A percentile compares a stretch with the other conserved stretches of the same genome.
Conservation (phyloP, 2,888 invertebrate species). For the Drosophila neonasuta region DNA sequence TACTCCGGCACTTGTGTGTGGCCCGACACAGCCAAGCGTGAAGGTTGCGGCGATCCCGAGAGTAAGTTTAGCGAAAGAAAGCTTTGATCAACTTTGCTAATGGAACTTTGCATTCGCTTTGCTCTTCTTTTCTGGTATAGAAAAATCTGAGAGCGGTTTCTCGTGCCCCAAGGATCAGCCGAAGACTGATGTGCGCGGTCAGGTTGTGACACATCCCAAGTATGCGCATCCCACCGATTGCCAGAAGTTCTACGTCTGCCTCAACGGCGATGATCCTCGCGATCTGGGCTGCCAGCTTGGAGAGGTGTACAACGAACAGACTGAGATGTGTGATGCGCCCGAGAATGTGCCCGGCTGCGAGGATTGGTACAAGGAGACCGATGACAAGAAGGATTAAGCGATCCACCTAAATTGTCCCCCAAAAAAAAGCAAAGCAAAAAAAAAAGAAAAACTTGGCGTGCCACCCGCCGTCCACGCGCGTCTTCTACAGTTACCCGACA, state of each 20-base stretch:
- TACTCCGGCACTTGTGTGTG: constrained; percentile 94
- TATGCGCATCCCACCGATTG: constrained; percentile 93
- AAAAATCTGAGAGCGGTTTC: constrained; percentile 91
- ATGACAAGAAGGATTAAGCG: constrained; percentile 83
- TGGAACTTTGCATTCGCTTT: constrained; percentile 5
- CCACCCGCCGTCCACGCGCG: constrained; percentile 48
- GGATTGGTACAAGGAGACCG: constrained; percentile 94
- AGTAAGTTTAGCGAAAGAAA: constrained; percentile 82
- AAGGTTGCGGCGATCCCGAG: constrained; percentile 86
- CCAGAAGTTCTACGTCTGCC: constrained; percentile 95
- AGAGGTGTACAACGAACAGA: constrained; percentile 94
- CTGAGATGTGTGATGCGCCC: constrained; percentile 92
- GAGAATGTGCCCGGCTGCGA: constrained; percentile 96
- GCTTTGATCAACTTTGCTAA: not conserved
- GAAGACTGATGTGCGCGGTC: constrained; percentile 86
- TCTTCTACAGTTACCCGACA: constrained; percentile 40
- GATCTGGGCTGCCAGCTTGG: constrained; percentile 93
- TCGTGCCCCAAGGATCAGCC: constrained; percentile 89
- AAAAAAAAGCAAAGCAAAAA: not conserved
- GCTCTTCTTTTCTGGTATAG: constrained; percentile 80
- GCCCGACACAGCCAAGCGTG: constrained; percentile 91
- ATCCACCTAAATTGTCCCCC: not conserved
- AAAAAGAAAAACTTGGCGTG: constrained; percentile 5
- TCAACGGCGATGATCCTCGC: constrained; percentile 93
- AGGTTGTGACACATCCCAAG: constrained; percentile 90